These are phyloP conservation scores for Andinoacara biseriatus DNA, from an alignment of 2,113 vertebrate genomes.

Conservation along the genomic window DNA sequence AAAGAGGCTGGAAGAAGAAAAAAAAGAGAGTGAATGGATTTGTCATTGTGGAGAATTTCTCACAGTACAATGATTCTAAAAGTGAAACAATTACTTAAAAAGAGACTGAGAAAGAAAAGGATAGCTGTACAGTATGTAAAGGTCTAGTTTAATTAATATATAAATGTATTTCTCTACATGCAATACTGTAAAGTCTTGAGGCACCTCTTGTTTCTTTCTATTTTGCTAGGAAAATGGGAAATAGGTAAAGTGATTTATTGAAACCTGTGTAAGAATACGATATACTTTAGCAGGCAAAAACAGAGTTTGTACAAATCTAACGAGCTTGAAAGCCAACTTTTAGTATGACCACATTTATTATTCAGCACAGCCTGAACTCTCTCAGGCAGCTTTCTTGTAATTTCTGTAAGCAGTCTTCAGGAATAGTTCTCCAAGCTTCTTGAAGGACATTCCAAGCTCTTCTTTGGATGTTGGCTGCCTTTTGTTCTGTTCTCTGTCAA, in stretches of 20 bases:
- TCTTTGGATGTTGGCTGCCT: neutral
- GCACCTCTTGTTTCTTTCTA: neutral
- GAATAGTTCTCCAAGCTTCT: neutral
- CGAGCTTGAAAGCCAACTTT: neutral
- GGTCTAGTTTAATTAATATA: neutral
- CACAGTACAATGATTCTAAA: neutral
- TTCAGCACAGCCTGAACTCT: neutral
- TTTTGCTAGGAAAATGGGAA: neutral
- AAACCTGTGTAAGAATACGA: neutral
- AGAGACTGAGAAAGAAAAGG: neutral
- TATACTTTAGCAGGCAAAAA: neutral
- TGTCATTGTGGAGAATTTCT: neutral
- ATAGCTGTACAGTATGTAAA: neutral
- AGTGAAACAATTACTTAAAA: neutral
- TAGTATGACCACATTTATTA: neutral
- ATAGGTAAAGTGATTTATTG: neutral
- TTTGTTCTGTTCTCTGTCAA: neutral
- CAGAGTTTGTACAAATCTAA: too few relatives aligned
- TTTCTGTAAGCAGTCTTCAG: neutral
- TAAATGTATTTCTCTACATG: neutral
- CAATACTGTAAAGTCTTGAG: neutral
- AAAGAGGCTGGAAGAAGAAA: neutral
- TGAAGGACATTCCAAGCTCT: neutral
- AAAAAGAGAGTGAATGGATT: neutral
- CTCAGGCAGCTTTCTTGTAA: neutral